These are phyloP conservation scores for Tetheella fluctuosa DNA, from an alignment of 2,888 invertebrate genomes.

Conservation along the genomic window DNA sequence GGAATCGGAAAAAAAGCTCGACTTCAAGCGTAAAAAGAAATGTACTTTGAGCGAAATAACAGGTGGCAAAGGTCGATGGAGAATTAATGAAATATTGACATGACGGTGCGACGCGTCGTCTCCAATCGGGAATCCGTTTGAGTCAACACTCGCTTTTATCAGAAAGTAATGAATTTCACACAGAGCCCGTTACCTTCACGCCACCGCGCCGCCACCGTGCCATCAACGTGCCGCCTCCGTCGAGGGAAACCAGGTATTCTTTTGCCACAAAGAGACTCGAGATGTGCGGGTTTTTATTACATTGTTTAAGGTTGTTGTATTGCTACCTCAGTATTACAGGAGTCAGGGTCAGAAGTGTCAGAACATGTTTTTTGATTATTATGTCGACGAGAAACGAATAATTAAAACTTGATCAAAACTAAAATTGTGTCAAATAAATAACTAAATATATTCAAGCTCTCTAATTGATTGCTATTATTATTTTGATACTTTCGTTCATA, in stretches of 20 bases:
- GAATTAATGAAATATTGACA: neutral
- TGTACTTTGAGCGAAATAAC: neutral
- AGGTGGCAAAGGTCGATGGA: neutral
- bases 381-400: too few species aligned
- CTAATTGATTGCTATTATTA: too few species aligned
- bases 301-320: neutral
- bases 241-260: neutral
- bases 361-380: too few species aligned
- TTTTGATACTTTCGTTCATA: too few species aligned
- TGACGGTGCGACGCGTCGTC: neutral
- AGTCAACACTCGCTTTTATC: neutral
- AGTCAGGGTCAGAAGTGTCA: too few species aligned
- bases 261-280: neutral
- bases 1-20: neutral
- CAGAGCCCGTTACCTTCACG: neutral
- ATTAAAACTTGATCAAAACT: too few species aligned
- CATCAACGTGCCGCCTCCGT: too few species aligned
- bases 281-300: neutral
- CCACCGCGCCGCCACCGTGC: neutral
- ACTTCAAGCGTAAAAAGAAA: neutral
- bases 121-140: constrained; percentile 1
- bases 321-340: too few species aligned
- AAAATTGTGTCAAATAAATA: too few species aligned
- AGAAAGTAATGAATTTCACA: neutral
- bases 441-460: too few species aligned